A percentile compares a stretch with the other conserved stretches of the same genome.
Evolutionary conservation across 2,797 vertebrate genomes (phyloP).

Genomic region (Chloroceryle amazona): DNA sequence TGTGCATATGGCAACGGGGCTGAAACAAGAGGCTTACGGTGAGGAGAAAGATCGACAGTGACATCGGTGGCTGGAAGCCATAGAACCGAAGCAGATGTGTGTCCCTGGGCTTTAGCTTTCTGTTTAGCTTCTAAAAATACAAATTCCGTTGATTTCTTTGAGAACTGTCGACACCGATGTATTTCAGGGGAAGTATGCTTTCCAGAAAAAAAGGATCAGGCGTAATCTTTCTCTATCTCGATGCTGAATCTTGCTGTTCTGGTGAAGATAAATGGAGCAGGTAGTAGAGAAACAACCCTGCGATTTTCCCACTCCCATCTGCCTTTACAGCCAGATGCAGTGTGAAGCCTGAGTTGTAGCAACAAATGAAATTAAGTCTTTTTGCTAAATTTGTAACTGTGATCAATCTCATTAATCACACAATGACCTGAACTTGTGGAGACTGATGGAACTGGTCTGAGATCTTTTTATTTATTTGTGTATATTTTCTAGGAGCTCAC

Average conservation of each 20-base stretch:
- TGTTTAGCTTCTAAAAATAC: slow-evolving; percentile 25
- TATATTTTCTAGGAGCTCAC: neutral
- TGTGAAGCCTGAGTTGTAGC: neutral
- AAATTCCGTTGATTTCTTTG: neutral
- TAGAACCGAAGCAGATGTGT: neutral
- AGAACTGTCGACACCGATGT: neutral
- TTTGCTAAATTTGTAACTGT: neutral
- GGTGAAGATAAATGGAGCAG: neutral
- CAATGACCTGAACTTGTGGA: neutral
- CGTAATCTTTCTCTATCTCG: rapidly evolving
- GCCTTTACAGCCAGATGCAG: neutral
- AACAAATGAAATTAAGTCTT: neutral
- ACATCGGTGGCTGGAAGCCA: slow-evolving; percentile 10
- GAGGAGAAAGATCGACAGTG: neutral
- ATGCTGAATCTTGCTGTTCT: neutral
- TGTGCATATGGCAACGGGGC: neutral
- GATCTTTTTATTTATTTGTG: neutral
- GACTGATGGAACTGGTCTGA: neutral
- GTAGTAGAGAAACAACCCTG: neutral
- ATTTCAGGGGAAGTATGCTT: neutral
- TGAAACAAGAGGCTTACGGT: neutral
- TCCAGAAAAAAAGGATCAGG: neutral
- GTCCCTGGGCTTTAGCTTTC: slow-evolving; percentile 22
- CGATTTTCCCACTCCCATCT: neutral
- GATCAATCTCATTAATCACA: neutral